phyloP scores from a whole-genome alignment of 2,888 invertebrate species.

The Eupithecia pulchellata region DNA sequence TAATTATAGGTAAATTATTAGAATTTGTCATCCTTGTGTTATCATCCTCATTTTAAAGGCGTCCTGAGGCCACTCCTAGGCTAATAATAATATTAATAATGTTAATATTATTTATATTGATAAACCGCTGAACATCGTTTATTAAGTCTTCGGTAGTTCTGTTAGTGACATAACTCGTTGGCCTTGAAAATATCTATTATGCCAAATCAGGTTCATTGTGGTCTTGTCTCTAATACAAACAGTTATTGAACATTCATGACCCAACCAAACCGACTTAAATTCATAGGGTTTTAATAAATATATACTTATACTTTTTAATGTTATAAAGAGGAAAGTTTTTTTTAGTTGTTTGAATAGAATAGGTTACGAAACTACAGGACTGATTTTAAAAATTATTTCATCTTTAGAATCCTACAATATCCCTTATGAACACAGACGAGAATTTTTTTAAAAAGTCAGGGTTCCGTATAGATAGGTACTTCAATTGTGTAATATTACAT shows the following conservation, averaged over 20 bases:
- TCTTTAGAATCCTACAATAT: too few relatives aligned
- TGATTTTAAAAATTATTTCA: not conserved
- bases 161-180: not conserved
- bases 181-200: slow-evolving; percentile 4
- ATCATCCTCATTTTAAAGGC: too few relatives aligned
- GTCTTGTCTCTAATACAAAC: not conserved
- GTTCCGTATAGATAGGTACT: too few relatives aligned
- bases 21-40: too few relatives aligned
- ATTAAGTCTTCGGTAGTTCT: not conserved
- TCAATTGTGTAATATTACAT: too few relatives aligned
- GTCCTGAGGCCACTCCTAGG: too few relatives aligned
- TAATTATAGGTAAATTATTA: too few relatives aligned
- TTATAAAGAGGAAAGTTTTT: not conserved
- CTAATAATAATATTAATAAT: too few relatives aligned
- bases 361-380: not conserved
- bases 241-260: not conserved
- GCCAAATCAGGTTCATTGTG: slow-evolving; percentile 1
- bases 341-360: not conserved
- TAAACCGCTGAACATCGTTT: not conserved
- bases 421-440: too few relatives aligned
- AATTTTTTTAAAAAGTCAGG: too few relatives aligned
- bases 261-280: not conserved
- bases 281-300: not conserved
- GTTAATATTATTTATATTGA: not conserved
- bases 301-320: too few relatives aligned